phyloP scores from a whole-genome alignment of 2,797 vertebrate genomes.

The Hipposideros larvatus region DNA sequence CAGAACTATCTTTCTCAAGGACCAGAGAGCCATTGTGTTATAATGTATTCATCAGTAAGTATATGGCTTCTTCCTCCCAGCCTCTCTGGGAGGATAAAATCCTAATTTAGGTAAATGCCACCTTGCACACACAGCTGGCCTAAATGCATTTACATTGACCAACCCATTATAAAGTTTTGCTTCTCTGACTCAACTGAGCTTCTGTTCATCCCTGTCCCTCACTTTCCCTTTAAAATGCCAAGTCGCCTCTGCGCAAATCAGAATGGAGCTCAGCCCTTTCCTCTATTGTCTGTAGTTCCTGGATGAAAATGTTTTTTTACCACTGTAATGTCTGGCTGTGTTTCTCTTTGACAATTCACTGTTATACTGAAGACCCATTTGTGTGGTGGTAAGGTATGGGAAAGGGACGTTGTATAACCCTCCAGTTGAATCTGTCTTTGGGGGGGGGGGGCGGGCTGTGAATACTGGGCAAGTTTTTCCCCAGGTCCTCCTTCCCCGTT shows the following conservation, averaged over 20 bases:
- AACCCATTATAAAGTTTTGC: neutral
- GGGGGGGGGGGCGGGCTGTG: neutral
- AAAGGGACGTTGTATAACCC: accelerated
- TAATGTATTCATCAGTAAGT: neutral
- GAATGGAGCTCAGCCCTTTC: no score
- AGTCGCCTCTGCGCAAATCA: neutral
- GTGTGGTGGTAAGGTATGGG: no score
- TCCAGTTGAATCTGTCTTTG: neutral
- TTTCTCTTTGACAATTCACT: no score
- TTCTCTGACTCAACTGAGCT: neutral
- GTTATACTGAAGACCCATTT: neutral
- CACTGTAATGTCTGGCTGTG: no score
- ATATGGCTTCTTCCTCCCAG: neutral
- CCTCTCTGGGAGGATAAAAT: no score
- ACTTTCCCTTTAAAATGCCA: neutral
- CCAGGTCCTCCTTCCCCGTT: no score
- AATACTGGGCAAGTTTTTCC: neutral
- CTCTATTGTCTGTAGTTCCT: no score
- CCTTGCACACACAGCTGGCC: neutral
- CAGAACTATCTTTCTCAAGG: neutral
- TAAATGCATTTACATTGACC: neutral
- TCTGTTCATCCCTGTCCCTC: neutral
- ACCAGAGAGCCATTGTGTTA: neutral
- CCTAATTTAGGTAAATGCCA: neutral
- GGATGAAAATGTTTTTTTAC: no score